Evolutionary conservation across 2,888 invertebrate species (phyloP), one percentile per base, ranked within the genome.

Genomic region (Neoascia interrupta): DNA sequence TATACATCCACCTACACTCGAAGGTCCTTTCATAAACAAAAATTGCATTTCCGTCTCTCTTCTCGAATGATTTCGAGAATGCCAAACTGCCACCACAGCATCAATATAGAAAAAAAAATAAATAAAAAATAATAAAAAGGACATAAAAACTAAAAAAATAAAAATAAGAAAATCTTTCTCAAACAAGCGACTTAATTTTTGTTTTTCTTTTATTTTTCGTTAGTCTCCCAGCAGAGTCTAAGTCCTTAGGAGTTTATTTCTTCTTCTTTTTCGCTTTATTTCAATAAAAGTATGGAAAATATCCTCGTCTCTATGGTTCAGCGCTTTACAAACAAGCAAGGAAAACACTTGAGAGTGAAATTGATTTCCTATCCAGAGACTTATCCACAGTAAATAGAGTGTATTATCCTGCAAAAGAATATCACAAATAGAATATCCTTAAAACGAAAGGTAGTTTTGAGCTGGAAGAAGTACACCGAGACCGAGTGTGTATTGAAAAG

Each of bases 331-430:
- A 39, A 45, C 47, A 47, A 63, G 36, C 51, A 64, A 34, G 31
- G n/a, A 47, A 28, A 68, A 51, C 31, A 51, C 58, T 69, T 11
- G 36, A 69, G 16, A 69, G 58, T 60, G 58, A 69, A 69, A 69
- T 69, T 69, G 69, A 69, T 69, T 51, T 63, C 28, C 21, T 58
- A 69, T 58, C 43, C 69, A 53, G 18, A 21, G 41, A 23, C 11
- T 16, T 16, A 28, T 18, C 34, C 11, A 41, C 6, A 63, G 15
- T 18, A 41, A 43, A 54, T 43, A 16, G 60, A 36, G 13, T 36
- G 31, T 31, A 63, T 63, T 63, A 63, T 63, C 51, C 39, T 51
- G 49, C 39, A 37, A 47, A 28, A 18, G 37, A 47, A 47, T 68
- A 56, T 49, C 47, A 47, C 47, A 54, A 45, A 45, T 54, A 45